A percentile compares a stretch with the other conserved stretches of the same genome.
phyloP scores from a whole-genome alignment of 2,888 invertebrate species.

The Osmoderma eremita region DNA sequence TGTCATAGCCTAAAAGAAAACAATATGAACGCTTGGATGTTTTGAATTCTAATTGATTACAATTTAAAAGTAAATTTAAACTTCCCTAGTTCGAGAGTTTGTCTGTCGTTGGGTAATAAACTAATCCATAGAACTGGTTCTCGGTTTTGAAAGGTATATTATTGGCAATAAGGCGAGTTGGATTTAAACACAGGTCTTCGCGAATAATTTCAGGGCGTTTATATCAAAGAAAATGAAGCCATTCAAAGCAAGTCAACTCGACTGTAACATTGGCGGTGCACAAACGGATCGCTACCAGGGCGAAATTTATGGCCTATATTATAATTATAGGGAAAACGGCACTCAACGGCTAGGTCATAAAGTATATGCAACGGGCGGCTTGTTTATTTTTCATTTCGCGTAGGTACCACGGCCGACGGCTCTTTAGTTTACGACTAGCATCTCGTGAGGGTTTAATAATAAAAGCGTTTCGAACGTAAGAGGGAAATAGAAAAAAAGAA shows the following conservation, averaged over 20 bases:
- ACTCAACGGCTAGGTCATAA: slow-evolving; percentile 46
- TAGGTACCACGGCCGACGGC: slow-evolving; percentile 22
- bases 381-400: slow-evolving; percentile 32
- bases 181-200: slow-evolving; percentile 56
- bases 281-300: slow-evolving; percentile 49
- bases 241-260: slow-evolving; percentile 56
- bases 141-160: slow-evolving; percentile 23
- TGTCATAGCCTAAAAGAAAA: no score
- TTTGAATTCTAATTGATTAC: not conserved
- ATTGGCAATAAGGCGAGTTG: slow-evolving; percentile 45
- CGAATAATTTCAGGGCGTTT: slow-evolving; percentile 58
- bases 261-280: slow-evolving; percentile 56
- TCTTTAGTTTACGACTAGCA: slow-evolving; percentile 23
- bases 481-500: not conserved
- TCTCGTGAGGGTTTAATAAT: slow-evolving; percentile 21
- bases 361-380: slow-evolving; percentile 33
- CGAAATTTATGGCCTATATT: slow-evolving; percentile 60
- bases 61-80: not conserved
- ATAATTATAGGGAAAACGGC: slow-evolving; percentile 58
- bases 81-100: not conserved
- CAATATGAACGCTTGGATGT: no score
- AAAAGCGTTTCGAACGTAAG: slow-evolving; percentile 18
- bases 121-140: slow-evolving; percentile 33
- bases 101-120: slow-evolving; percentile 17
- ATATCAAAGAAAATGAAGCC: slow-evolving; percentile 61